These are phyloP conservation scores for Ophioninae sp. DNA, from an alignment of 2,888 invertebrate species.

Conservation along the genomic window DNA sequence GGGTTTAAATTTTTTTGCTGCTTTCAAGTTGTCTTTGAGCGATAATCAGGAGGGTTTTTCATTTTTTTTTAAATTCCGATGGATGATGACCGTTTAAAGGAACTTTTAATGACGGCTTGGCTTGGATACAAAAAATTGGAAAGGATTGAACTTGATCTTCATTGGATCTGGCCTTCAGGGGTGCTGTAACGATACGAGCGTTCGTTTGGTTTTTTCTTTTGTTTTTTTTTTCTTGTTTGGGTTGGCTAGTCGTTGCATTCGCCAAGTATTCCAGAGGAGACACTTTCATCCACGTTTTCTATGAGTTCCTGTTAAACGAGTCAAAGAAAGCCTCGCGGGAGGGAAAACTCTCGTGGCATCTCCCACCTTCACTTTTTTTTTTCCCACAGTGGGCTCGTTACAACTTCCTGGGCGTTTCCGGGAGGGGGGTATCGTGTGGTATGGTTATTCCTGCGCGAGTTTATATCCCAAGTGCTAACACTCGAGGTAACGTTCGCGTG, in stretches of 20 bases:
- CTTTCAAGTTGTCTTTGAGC: background rate
- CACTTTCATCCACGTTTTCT: constrained; percentile 31
- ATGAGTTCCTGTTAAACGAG: constrained; percentile 32
- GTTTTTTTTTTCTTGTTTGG: constrained; percentile 26
- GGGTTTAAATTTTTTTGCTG: no score
- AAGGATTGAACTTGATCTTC: background rate
- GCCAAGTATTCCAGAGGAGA: constrained; percentile 13
- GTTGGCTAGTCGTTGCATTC: constrained; percentile 15
- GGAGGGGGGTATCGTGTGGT: constrained; percentile 60
- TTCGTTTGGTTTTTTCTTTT: no score
- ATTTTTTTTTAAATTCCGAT: background rate
- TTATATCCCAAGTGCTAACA: constrained; percentile 18
- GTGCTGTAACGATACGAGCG: background rate
- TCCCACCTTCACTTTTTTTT: constrained; percentile 60
- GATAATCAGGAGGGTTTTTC: background rate
- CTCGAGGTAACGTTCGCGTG: constrained; percentile 63
- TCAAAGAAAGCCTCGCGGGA: constrained; percentile 47
- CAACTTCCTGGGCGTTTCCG: constrained; percentile 76
- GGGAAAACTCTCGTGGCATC: constrained; percentile 58
- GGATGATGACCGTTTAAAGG: background rate
- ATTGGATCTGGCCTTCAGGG: constrained; percentile 12
- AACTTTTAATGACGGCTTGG: no score
- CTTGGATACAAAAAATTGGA: background rate
- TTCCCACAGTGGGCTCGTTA: constrained; percentile 79
- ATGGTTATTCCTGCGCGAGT: constrained; percentile 54